phyloP scores from a whole-genome alignment of 2,113 vertebrate genomes.

The Pipra filicauda region DNA sequence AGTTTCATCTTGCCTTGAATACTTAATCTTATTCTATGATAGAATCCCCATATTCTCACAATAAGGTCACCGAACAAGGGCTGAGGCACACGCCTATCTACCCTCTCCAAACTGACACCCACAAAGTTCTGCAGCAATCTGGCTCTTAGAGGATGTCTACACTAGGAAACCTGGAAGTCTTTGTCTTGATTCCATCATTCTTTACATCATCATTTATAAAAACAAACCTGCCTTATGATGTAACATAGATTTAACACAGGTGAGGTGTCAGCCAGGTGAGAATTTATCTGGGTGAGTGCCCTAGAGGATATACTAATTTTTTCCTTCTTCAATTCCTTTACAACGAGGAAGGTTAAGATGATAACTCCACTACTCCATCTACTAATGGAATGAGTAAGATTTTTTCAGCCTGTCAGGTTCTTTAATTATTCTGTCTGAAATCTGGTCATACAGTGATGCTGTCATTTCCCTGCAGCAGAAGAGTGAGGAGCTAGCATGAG shows the following conservation, averaged over 20 bases:
- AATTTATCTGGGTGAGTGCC: neutral
- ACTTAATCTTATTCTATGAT: constrained; percentile 33
- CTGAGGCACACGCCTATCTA: neutral
- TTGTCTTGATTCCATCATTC: neutral
- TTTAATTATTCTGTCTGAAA: neutral
- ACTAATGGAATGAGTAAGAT: neutral
- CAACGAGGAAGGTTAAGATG: neutral
- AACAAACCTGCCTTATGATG: neutral
- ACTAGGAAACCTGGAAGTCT: neutral
- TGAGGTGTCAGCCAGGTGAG: neutral
- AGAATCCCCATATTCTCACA: neutral
- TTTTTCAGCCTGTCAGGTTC: neutral
- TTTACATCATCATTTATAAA: neutral
- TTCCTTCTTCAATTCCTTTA: neutral
- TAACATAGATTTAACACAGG: neutral
- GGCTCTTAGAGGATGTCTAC: neutral
- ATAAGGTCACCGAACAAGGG: constrained; percentile 2
- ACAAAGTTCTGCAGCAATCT: neutral
- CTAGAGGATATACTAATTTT: neutral
- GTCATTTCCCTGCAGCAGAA: neutral
- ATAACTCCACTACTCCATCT: neutral
- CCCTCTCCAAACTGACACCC: neutral
- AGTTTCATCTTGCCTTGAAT: constrained; percentile 59
- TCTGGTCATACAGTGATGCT: neutral
- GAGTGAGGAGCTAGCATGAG: neutral